Conservation (phyloP, 2,888 invertebrate species). For the Strigamia transsilvanica region DNA sequence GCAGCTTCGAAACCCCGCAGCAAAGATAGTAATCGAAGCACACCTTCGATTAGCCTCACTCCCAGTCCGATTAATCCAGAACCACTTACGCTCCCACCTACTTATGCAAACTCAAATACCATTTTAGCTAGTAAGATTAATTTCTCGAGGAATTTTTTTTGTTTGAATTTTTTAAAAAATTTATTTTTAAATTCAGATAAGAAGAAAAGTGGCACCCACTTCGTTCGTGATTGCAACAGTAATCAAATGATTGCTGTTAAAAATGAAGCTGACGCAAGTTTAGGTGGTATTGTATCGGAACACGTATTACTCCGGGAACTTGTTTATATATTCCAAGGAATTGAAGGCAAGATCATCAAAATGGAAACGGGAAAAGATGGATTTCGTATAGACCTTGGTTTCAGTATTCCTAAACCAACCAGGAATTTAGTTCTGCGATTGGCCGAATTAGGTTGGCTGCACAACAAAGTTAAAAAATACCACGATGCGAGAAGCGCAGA, state of each 20-base stretch:
- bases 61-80: not conserved
- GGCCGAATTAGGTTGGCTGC: slow-evolving; percentile 85
- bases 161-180: not conserved
- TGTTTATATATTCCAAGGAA: slow-evolving; percentile 86
- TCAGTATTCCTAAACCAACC: slow-evolving; percentile 68
- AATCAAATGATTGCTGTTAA: not conserved
- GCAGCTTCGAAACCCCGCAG: slow-evolving; percentile 25
- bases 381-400: slow-evolving; percentile 57
- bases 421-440: slow-evolving; percentile 75
- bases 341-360: slow-evolving; percentile 79
- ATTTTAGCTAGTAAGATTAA: not conserved
- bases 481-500: slow-evolving; percentile 76
- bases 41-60: not conserved
- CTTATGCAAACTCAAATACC: not conserved
- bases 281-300: slow-evolving; percentile 59
- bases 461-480: slow-evolving; percentile 81
- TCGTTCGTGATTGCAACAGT: not conserved
- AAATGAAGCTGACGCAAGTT: not conserved
- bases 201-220: not conserved
- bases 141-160: not conserved
- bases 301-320: slow-evolving; percentile 71
- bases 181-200: not conserved
- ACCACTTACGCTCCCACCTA: not conserved
- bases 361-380: slow-evolving; percentile 68
- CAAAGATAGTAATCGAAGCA: not conserved